A percentile compares a stretch with the other conserved stretches of the same genome.
These are phyloP conservation scores for Drosophila sp. DNA, from an alignment of 1,140 invertebrate species.

Conservation along the genomic window DNA sequence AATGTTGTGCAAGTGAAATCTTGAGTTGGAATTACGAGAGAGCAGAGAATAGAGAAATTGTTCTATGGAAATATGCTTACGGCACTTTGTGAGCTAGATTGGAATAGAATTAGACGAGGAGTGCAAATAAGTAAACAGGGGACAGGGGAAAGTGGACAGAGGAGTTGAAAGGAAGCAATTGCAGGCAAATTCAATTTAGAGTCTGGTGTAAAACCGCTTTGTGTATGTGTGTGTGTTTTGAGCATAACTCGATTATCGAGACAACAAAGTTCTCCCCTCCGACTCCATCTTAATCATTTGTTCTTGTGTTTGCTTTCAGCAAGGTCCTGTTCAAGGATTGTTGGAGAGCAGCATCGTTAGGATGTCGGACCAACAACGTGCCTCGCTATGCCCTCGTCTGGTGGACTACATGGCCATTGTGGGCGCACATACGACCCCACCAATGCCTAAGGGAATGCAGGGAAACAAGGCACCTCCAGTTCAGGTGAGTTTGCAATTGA, in stretches of 20 bases:
- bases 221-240: constrained; percentile 1
- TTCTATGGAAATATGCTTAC: too few relatives aligned
- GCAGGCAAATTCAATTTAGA: constrained; percentile 32
- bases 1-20: too few relatives aligned
- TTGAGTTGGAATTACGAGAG: too few relatives aligned
- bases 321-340: constrained; percentile 9
- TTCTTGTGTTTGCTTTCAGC: constrained; percentile 7
- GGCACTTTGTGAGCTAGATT: too few relatives aligned
- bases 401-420: constrained; percentile 99
- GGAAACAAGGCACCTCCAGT: constrained; percentile 89
- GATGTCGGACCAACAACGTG: constrained; percentile 87
- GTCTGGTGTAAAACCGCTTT: background rate
- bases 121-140: too few relatives aligned
- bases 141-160: background rate
- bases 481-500: constrained; percentile 86
- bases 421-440: constrained; percentile 91
- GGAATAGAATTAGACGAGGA: too few relatives aligned
- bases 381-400: constrained; percentile 92
- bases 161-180: background rate
- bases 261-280: too few relatives aligned
- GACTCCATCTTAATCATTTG: background rate
- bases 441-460: constrained; percentile 86
- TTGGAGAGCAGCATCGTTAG: constrained; percentile 14
- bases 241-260: constrained; percentile 28
- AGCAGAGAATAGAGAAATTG: too few relatives aligned